These are phyloP conservation scores for Ctenodactylus gundi DNA, from an alignment of 2,113 vertebrate genomes.

Conservation along the genomic window DNA sequence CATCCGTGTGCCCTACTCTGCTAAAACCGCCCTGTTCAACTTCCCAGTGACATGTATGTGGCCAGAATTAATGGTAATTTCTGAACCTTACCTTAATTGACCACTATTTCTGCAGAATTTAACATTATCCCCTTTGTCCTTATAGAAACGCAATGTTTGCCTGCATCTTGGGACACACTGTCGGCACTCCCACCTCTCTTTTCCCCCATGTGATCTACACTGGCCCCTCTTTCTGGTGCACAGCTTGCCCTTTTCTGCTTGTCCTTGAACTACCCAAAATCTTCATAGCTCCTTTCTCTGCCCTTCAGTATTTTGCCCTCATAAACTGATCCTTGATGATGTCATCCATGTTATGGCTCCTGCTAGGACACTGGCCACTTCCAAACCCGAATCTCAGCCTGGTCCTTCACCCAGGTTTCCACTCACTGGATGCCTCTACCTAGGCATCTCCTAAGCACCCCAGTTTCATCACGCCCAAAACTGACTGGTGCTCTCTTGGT, in stretches of 20 bases:
- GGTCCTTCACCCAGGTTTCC: neutral
- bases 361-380: neutral
- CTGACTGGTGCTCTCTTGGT: neutral
- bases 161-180: neutral
- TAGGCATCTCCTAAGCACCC: neutral
- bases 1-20: neutral
- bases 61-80: neutral
- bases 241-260: neutral
- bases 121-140: neutral
- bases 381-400: neutral
- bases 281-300: neutral
- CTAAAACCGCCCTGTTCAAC: neutral
- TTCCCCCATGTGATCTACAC: neutral
- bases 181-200: too few relatives aligned
- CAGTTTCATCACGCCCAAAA: neutral
- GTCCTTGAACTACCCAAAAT: neutral
- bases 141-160: accelerated
- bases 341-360: neutral
- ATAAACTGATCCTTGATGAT: neutral
- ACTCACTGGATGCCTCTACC: neutral
- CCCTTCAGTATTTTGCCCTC: neutral
- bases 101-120: neutral
- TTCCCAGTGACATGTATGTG: neutral
- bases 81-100: neutral
- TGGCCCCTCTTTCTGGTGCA: neutral